Conservation (phyloP, 1,140 invertebrate genomes). For the Stegodyphus mimosarum region DNA sequence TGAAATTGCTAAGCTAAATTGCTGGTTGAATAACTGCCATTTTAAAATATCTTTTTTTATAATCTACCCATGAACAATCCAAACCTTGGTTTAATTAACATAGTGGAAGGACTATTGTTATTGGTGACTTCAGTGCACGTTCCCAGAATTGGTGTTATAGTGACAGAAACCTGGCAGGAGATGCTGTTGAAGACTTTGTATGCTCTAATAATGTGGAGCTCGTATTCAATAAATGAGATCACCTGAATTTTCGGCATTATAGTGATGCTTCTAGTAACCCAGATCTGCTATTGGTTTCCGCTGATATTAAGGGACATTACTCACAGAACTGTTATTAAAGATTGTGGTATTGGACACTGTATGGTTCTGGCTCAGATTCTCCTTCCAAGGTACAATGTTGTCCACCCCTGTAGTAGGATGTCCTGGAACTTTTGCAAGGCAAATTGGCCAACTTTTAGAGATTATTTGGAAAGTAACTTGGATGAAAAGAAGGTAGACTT, state of each 20-base stretch:
- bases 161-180: not conserved
- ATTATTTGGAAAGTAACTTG: not conserved
- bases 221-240: not conserved
- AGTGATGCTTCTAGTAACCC: not conserved
- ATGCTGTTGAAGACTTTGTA: not conserved
- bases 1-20: slow-evolving; percentile 5
- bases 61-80: slow-evolving; percentile 9
- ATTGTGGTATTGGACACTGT: not conserved
- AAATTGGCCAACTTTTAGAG: not conserved
- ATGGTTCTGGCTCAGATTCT: not conserved
- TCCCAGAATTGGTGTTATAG: not conserved
- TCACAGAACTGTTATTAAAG: not conserved
- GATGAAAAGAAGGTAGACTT: too few relatives aligned
- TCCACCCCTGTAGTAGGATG: not conserved
- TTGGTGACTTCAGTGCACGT: not conserved
- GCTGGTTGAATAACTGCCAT: not conserved
- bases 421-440: not conserved
- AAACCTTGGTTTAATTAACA: slow-evolving; percentile 9
- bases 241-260: not conserved
- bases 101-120: not conserved
- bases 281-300: not conserved
- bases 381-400: not conserved
- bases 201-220: not conserved
- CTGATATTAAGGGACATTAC: not conserved
- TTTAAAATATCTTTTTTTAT: not conserved